Percentiles rank a stretch among this genome's conserved stretches.
These are phyloP conservation scores for Platysteira castanea DNA, from an alignment of 2,113 vertebrate genomes.

Conservation along the genomic window DNA sequence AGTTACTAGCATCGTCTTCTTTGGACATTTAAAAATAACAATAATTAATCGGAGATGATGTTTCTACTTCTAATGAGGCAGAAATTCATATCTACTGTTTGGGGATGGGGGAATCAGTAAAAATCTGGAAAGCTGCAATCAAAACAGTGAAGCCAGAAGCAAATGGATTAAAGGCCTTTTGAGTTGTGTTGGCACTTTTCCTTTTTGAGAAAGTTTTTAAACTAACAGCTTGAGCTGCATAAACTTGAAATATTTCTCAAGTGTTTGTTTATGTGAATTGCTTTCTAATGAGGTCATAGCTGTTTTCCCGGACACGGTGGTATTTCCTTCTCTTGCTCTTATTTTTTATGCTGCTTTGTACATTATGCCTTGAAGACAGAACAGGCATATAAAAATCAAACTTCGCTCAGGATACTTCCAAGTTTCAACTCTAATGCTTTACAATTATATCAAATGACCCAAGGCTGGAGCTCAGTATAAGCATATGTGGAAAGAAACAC, in stretches of 20 bases:
- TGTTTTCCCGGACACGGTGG: constrained; percentile 46
- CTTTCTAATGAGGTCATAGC: constrained; percentile 62
- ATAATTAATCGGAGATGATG: not conserved
- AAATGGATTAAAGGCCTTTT: constrained; percentile 46
- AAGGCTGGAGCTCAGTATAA: not conserved
- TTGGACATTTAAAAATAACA: not conserved
- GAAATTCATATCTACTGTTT: not conserved
- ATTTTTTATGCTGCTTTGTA: constrained; percentile 19
- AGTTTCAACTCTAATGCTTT: not conserved
- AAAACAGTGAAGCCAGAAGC: not conserved
- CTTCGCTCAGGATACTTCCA: not conserved
- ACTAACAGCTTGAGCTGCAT: constrained; percentile 35
- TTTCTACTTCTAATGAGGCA: not conserved
- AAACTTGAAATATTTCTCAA: constrained; percentile 64
- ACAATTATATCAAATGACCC: not conserved
- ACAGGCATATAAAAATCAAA: not conserved
- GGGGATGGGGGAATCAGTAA: not conserved
- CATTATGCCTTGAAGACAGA: constrained; percentile 2
- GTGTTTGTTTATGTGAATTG: constrained; percentile 65
- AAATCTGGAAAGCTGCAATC: constrained; percentile 18
- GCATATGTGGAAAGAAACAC: not conserved
- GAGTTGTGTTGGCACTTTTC: not conserved
- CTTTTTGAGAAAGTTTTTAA: constrained; percentile 40
- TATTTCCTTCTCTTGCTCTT: constrained; percentile 40
- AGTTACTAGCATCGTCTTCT: not conserved